phyloP scores from a whole-genome alignment of 2,113 vertebrate genomes.

The Asarcornis scutulata region DNA sequence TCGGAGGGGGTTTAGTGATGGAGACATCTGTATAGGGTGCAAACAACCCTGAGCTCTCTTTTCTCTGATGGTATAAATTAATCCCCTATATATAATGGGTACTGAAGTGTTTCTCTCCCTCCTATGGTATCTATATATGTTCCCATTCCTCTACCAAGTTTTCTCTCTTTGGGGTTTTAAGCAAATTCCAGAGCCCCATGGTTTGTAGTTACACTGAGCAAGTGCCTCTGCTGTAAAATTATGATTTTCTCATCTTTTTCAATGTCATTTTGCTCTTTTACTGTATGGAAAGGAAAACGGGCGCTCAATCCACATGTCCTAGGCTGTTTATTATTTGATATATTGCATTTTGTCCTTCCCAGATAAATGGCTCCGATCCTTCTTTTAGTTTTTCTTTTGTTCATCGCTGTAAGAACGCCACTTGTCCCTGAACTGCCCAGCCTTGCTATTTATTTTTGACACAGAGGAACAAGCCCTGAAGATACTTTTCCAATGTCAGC shows the following conservation, averaged over 20 bases:
- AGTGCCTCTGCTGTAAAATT: background rate
- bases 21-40: background rate
- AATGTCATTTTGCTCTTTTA: background rate
- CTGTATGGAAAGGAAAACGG: background rate
- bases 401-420: fast-evolving
- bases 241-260: background rate
- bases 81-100: background rate
- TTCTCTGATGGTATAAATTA: background rate
- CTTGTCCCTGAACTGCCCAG: slow-evolving; percentile 34
- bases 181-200: background rate
- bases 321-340: background rate
- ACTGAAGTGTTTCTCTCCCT: background rate
- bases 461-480: slow-evolving; percentile 5
- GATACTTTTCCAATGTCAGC: background rate
- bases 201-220: background rate
- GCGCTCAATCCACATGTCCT: background rate
- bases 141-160: background rate
- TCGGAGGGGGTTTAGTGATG: background rate
- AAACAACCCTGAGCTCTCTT: background rate
- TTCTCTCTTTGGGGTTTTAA: background rate
- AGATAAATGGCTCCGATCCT: background rate
- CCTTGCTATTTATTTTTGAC: slow-evolving; percentile 36
- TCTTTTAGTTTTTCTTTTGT: background rate
- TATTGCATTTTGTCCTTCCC: background rate
- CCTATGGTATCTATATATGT: background rate